Percentiles rank a stretch among this genome's conserved stretches.
Conservation (phyloP, 2,888 invertebrate genomes). For the Ganaspis brasiliensis region DNA sequence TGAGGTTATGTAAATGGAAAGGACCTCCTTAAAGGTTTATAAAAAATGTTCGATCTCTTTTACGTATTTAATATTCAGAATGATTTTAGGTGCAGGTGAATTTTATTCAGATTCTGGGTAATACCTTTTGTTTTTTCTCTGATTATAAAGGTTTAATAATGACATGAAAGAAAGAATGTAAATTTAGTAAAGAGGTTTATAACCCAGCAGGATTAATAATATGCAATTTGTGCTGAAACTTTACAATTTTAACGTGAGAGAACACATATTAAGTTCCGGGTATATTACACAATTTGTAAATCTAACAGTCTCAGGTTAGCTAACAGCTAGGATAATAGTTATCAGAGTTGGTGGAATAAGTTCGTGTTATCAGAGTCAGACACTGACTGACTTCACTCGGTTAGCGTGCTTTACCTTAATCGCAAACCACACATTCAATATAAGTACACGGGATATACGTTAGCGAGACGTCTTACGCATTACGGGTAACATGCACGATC, state of each 20-base stretch:
- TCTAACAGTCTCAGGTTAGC: slow-evolving; percentile 15
- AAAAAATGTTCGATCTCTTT: too few species aligned
- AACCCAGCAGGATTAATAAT: too few species aligned
- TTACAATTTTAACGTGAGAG: neutral
- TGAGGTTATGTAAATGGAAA: too few species aligned
- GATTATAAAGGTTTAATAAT: too few species aligned
- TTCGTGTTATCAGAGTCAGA: slow-evolving; percentile 39
- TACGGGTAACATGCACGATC: slow-evolving; percentile 25
- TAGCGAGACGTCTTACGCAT: slow-evolving; percentile 32
- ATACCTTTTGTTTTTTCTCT: too few species aligned
- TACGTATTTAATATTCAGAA: too few species aligned
- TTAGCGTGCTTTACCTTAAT: slow-evolving; percentile 37
- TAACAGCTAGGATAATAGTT: slow-evolving; percentile 29
- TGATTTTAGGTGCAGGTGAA: too few species aligned
- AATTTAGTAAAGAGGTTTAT: too few species aligned
- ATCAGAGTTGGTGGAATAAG: slow-evolving; percentile 37
- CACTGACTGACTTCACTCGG: slow-evolving; percentile 35
- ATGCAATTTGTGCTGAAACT: too few species aligned
- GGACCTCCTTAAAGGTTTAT: too few species aligned
- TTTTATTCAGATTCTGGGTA: too few species aligned
- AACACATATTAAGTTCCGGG: neutral
- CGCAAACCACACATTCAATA: slow-evolving; percentile 42
- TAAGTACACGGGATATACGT: slow-evolving; percentile 2
- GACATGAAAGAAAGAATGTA: too few species aligned
- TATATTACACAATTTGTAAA: slow-evolving; percentile 24